Percentiles rank a stretch among this genome's conserved stretches.
Evolutionary conservation across 2,113 vertebrate genomes (phyloP).

Genomic region (Eonycteris spelaea): DNA sequence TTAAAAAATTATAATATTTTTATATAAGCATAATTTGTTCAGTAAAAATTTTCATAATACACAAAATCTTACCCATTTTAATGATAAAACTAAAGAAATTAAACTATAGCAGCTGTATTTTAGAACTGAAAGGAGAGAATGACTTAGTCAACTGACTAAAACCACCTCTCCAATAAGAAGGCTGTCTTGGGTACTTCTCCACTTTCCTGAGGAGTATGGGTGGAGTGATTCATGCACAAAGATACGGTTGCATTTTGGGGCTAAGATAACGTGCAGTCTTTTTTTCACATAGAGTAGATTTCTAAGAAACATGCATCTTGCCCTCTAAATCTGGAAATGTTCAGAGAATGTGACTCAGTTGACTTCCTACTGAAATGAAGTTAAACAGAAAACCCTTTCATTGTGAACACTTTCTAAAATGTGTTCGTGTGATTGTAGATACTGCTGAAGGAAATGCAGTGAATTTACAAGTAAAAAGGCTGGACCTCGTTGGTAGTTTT

Average conservation of each 20-base stretch:
- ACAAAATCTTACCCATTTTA: background rate
- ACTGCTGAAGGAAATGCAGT: background rate
- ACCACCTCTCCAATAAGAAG: background rate
- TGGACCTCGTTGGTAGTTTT: background rate
- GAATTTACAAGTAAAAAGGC: background rate
- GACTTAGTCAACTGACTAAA: background rate
- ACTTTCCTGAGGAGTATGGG: conserved; percentile 4
- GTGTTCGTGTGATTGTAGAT: background rate
- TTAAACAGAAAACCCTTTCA: conserved; percentile 17
- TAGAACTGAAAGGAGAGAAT: background rate
- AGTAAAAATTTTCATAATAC: background rate
- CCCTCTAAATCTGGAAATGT: background rate
- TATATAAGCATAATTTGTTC: background rate
- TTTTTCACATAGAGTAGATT: background rate
- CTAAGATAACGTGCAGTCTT: background rate
- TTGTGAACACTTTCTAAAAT: background rate
- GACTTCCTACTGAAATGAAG: conserved; percentile 25
- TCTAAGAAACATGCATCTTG: conserved; percentile 30
- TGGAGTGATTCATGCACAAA: background rate
- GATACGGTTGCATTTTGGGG: background rate
- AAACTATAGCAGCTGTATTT: background rate
- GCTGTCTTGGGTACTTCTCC: background rate
- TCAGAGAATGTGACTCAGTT: background rate
- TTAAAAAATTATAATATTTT: background rate
- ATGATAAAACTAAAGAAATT: background rate